Conservation (phyloP, 2,797 vertebrate genomes). For the Mormyrus hasselquistii region DNA sequence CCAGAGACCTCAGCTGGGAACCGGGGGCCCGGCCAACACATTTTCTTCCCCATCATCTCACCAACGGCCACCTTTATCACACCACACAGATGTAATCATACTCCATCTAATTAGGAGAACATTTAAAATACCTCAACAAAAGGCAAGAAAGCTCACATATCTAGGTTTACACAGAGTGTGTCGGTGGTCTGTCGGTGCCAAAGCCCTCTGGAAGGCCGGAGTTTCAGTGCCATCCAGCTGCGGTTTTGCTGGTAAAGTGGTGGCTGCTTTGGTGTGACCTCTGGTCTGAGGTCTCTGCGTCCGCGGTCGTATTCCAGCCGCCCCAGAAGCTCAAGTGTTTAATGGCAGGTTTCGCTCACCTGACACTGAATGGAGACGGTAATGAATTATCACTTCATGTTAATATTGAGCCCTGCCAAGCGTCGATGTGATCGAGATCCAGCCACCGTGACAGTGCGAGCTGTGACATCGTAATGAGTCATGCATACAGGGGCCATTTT, state of each 20-base stretch:
- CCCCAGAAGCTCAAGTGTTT: slow-evolving; percentile 12
- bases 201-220: neutral
- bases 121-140: neutral
- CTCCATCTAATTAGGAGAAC: neutral
- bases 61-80: neutral
- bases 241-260: neutral
- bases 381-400: slow-evolving; percentile 50
- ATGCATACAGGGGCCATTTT: neutral
- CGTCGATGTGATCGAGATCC: neutral
- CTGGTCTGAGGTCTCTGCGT: neutral
- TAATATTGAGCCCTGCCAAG: slow-evolving; percentile 53
- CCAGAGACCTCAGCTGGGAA: neutral
- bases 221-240: neutral
- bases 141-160: neutral
- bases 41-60: neutral
- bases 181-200: neutral
- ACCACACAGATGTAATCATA: neutral
- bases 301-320: slow-evolving; percentile 7
- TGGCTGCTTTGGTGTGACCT: neutral
- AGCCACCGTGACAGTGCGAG: neutral
- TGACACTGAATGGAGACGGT: slow-evolving; percentile 49
- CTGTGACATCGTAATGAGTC: neutral
- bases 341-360: slow-evolving; percentile 43
- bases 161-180: neutral
- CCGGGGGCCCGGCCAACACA: neutral